Percentiles rank a stretch among this genome's conserved stretches.
Evolutionary conservation across 2,113 vertebrate species (phyloP).

Genomic region (Dryoscopus gambensis): DNA sequence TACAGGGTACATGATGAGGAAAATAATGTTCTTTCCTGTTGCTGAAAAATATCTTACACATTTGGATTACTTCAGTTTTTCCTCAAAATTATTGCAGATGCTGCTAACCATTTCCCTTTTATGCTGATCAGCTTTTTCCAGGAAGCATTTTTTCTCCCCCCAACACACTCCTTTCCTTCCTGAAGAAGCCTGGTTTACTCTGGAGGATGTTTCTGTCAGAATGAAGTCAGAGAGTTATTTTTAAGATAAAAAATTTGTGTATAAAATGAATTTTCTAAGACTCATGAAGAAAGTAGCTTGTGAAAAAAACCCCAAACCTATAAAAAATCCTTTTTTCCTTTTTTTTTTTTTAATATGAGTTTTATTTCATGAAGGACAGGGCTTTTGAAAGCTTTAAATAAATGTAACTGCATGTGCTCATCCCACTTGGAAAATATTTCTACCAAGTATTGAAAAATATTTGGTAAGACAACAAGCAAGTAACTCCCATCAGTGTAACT

Average conservation of each 20-base stretch:
- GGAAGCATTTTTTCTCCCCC: not conserved
- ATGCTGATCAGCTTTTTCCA: not conserved
- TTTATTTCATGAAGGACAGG: not conserved
- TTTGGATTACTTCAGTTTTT: constrained; percentile 4
- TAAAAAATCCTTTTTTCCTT: not conserved
- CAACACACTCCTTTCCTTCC: constrained; percentile 17
- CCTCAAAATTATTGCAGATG: not conserved
- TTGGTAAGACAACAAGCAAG: not conserved
- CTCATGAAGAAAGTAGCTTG: not conserved
- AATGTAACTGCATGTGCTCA: not conserved
- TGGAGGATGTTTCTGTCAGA: constrained; percentile 33
- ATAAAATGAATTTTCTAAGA: not conserved
- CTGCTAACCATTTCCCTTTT: constrained; percentile 20
- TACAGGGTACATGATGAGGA: not conserved
- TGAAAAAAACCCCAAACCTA: not conserved
- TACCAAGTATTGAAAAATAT: not conserved
- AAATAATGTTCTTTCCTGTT: not conserved
- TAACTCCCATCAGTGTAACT: not conserved
- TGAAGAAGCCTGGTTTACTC: not conserved
- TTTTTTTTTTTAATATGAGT: not conserved
- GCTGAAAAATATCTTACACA: not conserved
- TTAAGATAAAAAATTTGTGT: not conserved
- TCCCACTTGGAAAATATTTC: not conserved
- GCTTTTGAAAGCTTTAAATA: not conserved
- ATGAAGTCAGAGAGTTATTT: not conserved